phyloP scores from a whole-genome alignment of 2,113 vertebrate species.

The Perca flavescens region DNA sequence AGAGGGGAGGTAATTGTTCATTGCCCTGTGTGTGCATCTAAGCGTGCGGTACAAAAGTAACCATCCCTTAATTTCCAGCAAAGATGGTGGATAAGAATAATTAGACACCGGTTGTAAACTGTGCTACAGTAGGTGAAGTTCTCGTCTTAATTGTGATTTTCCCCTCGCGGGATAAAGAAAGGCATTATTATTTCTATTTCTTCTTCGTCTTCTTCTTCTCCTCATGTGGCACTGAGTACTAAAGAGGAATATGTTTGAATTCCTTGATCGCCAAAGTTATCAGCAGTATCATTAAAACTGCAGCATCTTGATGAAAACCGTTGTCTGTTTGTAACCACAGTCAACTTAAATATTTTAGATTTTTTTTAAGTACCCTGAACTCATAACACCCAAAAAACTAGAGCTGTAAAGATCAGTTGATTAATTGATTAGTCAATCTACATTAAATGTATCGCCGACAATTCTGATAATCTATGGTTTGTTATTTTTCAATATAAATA shows the following conservation, averaged over 20 bases:
- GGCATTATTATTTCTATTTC: too few relatives aligned
- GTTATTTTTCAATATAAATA: not conserved
- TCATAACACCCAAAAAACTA: too few relatives aligned
- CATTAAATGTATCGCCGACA: too few relatives aligned
- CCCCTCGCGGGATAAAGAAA: too few relatives aligned
- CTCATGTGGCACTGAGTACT: not conserved
- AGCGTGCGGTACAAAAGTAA: constrained; percentile 4
- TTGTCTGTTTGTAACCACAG: not conserved
- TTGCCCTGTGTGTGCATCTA: not conserved
- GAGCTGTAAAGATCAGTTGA: too few relatives aligned
- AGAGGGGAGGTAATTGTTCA: constrained; percentile 32
- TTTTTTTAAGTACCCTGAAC: not conserved
- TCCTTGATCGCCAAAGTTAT: not conserved
- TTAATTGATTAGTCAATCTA: too few relatives aligned
- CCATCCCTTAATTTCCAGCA: constrained; percentile 11
- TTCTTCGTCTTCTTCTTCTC: not conserved
- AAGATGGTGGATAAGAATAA: not conserved
- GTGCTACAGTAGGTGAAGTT: not conserved
- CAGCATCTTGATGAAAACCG: not conserved
- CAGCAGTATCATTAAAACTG: not conserved
- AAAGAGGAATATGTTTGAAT: not conserved
- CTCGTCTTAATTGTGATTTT: too few relatives aligned
- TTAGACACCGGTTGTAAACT: not conserved
- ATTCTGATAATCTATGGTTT: too few relatives aligned
- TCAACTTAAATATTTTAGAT: not conserved